Conservation (phyloP, 2,113 vertebrate species). For the Terrapene triunguis region DNA sequence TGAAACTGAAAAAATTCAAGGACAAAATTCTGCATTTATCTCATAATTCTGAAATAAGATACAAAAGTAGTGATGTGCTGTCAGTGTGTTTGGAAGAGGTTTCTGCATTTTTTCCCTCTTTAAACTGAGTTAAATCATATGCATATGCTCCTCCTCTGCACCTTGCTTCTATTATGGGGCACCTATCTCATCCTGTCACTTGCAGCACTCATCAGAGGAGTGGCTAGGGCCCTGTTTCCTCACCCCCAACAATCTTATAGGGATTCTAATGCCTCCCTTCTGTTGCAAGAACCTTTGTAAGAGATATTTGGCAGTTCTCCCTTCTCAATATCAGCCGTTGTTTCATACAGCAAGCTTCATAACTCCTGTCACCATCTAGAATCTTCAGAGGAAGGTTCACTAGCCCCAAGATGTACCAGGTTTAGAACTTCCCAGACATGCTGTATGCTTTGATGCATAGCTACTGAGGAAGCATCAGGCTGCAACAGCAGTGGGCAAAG, state of each 20-base stretch:
- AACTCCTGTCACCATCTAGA: not conserved
- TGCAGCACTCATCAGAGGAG: not conserved
- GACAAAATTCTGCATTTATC: not conserved
- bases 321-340: not conserved
- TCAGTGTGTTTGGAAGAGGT: not conserved
- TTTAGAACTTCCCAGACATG: not conserved
- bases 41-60: not conserved
- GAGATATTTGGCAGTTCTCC: not conserved
- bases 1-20: not conserved
- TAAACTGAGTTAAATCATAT: not conserved
- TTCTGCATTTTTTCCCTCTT: not conserved
- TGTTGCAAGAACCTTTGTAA: not conserved
- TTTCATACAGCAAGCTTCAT: not conserved
- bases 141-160: not conserved
- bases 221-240: not conserved
- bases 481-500: not conserved
- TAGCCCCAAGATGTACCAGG: not conserved
- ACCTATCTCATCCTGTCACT: not conserved
- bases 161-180: not conserved
- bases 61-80: not conserved
- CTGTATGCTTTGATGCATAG: not conserved
- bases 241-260: not conserved
- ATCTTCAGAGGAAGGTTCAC: not conserved
- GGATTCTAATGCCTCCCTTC: not conserved
- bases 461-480: not conserved